Conservation (phyloP, 2,888 invertebrate genomes). For the Ypsolopha sequella region DNA sequence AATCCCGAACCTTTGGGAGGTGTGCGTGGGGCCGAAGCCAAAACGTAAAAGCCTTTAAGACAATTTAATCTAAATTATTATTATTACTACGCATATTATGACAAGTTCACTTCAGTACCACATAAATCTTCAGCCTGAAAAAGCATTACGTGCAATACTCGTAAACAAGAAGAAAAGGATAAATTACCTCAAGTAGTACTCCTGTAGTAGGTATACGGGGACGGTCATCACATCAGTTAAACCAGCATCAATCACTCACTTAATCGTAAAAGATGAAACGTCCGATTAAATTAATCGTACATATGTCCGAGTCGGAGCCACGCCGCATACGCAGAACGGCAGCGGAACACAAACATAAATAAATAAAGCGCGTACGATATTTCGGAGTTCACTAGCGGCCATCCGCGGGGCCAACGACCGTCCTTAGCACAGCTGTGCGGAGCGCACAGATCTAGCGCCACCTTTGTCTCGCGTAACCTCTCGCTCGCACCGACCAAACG, state of each 20-base stretch:
- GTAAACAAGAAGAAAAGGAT: not conserved
- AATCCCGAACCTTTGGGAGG: too few relatives aligned
- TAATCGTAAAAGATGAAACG: slow-evolving; percentile 6
- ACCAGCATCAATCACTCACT: slow-evolving; percentile 4
- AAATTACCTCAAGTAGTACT: not conserved
- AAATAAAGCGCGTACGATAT: slow-evolving; percentile 48
- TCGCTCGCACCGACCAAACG: not conserved
- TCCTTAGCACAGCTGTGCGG: slow-evolving; percentile 62
- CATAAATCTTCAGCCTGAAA: too few relatives aligned
- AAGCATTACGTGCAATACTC: too few relatives aligned
- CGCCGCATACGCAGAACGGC: slow-evolving; percentile 2
- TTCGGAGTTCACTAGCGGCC: slow-evolving; percentile 66
- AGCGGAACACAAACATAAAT: slow-evolving; percentile 11
- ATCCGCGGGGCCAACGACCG: slow-evolving; percentile 64
- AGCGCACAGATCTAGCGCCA: slow-evolving; percentile 35
- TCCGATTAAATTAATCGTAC: slow-evolving; percentile 7
- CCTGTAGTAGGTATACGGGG: not conserved
- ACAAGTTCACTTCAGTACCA: too few relatives aligned
- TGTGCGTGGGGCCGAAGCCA: too few relatives aligned
- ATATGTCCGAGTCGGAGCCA: slow-evolving; percentile 1
- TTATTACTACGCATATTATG: too few relatives aligned
- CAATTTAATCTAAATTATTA: too few relatives aligned
- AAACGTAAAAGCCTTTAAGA: too few relatives aligned
- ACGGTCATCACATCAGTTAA: not conserved
- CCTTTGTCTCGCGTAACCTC: slow-evolving; percentile 43